Conservation (phyloP, 2,888 invertebrate species). For the Galerucella nymphaeae region DNA sequence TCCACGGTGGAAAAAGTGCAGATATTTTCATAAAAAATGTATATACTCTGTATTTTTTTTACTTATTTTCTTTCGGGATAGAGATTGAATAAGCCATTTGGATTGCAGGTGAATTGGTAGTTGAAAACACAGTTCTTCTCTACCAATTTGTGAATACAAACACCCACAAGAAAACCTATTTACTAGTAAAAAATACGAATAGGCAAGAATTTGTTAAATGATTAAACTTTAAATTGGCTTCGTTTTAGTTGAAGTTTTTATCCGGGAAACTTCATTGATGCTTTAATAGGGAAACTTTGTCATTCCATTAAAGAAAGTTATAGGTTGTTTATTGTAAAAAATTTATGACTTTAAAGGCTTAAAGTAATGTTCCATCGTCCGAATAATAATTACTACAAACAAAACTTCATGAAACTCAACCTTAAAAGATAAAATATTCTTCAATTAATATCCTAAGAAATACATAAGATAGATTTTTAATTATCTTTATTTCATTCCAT, state of each 20-base stretch:
- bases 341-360: constrained; percentile 25
- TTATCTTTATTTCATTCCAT: no score
- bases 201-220: constrained; percentile 43
- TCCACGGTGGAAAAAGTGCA: no score
- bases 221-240: constrained; percentile 47
- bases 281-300: constrained; percentile 42
- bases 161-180: background rate
- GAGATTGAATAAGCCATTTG: no score
- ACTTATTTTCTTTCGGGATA: no score
- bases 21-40: no score
- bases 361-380: constrained; percentile 17
- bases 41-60: no score
- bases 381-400: background rate
- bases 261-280: constrained; percentile 23
- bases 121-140: no score
- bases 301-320: constrained; percentile 31
- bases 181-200: background rate
- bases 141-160: background rate
- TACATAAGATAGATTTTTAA: no score
- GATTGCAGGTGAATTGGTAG: no score
- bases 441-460: no score
- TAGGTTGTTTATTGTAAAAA: constrained; percentile 28
- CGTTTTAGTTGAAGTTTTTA: constrained; percentile 37
- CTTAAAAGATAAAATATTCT: no score
- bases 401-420: no score